Percentiles rank a stretch among this genome's conserved stretches.
Evolutionary conservation across 2,888 invertebrate genomes (phyloP).

Genomic region (Cabera pusaria): DNA sequence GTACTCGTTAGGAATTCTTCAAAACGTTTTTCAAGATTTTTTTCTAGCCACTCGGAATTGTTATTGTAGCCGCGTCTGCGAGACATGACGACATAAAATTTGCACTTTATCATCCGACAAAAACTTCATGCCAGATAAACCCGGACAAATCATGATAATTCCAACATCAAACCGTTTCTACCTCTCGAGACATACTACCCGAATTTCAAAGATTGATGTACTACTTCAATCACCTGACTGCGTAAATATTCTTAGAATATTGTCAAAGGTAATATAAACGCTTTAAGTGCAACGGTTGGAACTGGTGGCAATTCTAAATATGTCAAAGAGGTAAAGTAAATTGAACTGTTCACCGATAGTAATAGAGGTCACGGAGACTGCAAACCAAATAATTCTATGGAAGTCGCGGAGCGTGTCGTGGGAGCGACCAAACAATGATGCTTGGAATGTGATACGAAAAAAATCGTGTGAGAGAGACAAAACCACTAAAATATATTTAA

Average conservation of each 20-base stretch:
- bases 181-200: not conserved
- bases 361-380: slow-evolving; percentile 41
- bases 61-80: not conserved
- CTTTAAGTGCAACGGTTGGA: slow-evolving; percentile 31
- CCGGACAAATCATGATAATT: not conserved
- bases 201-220: slow-evolving; percentile 8
- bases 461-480: slow-evolving; percentile 46
- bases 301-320: slow-evolving; percentile 21
- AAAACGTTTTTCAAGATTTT: not conserved
- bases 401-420: slow-evolving; percentile 61
- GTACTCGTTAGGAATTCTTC: slow-evolving; percentile 17
- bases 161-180: slow-evolving; percentile 3
- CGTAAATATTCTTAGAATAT: slow-evolving; percentile 20
- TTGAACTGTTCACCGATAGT: slow-evolving; percentile 31
- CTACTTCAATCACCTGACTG: slow-evolving; percentile 16
- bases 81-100: not conserved
- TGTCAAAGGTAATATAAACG: slow-evolving; percentile 21
- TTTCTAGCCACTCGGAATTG: not conserved
- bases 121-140: not conserved
- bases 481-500: slow-evolving; percentile 13
- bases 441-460: slow-evolving; percentile 71
- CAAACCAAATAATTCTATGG: slow-evolving; percentile 34
- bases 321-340: slow-evolving; percentile 11
- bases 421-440: slow-evolving; percentile 68
- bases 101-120: slow-evolving; percentile 1